phyloP scores from a whole-genome alignment of 2,113 vertebrate species.

The Halichoerus grypus region DNA sequence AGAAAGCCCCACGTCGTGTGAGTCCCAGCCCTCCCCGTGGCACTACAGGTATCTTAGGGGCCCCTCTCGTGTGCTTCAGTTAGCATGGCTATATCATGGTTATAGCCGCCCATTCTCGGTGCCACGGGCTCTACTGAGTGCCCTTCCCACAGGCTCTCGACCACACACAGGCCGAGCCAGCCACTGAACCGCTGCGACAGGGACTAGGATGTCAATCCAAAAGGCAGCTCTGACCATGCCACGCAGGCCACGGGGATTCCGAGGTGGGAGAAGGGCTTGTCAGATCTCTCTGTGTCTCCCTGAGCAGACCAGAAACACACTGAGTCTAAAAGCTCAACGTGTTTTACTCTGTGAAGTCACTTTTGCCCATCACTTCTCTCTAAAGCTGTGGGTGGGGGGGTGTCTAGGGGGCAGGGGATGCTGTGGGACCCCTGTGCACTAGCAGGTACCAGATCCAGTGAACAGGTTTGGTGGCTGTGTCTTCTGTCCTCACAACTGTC shows the following conservation, averaged over 20 bases:
- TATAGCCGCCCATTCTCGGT: accelerated
- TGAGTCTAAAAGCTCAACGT: neutral
- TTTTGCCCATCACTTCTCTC: neutral
- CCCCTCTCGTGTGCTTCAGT: neutral
- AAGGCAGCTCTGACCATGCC: accelerated
- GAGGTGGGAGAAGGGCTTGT: neutral
- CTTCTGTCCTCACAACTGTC: neutral
- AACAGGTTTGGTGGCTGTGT: neutral
- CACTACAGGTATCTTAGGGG: neutral
- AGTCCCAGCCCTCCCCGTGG: neutral
- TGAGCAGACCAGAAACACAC: neutral
- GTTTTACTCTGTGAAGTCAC: neutral
- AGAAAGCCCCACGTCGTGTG: neutral
- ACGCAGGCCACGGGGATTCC: neutral
- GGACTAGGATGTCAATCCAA: neutral
- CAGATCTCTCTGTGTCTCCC: neutral
- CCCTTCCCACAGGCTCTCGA: neutral
- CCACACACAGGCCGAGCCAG: neutral
- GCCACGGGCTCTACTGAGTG: neutral
- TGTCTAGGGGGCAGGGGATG: no score
- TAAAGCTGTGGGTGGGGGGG: neutral
- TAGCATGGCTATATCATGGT: no score
- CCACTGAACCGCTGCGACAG: neutral
- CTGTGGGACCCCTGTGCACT: neutral
- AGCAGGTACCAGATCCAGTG: accelerated